Evolutionary conservation across 1,140 invertebrate genomes (phyloP).

Genomic region (Anastrepha ludens): DNA sequence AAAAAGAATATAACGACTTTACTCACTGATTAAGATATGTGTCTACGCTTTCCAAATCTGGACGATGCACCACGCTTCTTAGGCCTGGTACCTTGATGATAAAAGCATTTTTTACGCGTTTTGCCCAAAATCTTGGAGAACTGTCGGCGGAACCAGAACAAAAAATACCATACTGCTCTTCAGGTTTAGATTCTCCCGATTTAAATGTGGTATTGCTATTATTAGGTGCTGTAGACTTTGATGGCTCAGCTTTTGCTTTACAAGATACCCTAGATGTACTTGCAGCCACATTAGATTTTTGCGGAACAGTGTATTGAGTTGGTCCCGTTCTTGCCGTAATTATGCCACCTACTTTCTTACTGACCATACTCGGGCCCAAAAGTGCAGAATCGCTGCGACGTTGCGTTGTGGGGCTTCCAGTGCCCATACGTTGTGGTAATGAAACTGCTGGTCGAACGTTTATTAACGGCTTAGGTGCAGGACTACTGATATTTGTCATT

Average conservation of each 20-base stretch:
- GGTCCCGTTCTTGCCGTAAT: neutral
- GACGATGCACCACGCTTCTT: neutral
- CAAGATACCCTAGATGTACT: neutral
- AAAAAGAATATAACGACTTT: neutral
- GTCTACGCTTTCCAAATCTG: slow-evolving; percentile 16
- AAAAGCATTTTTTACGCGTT: slow-evolving; percentile 29
- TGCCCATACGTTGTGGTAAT: slow-evolving; percentile 20
- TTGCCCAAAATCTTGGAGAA: slow-evolving; percentile 44
- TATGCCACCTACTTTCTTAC: neutral
- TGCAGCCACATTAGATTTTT: neutral
- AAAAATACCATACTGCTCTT: slow-evolving; percentile 44
- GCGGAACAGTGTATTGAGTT: neutral
- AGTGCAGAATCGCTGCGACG: neutral
- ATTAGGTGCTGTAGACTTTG: neutral
- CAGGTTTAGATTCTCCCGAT: neutral
- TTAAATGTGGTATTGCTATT: neutral
- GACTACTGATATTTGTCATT: neutral
- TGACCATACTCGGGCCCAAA: neutral
- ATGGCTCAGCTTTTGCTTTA: neutral
- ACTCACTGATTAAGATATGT: slow-evolving; percentile 54
- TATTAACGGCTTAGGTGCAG: slow-evolving; percentile 19
- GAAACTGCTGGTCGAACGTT: slow-evolving; percentile 12
- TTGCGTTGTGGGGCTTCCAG: neutral
- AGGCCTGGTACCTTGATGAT: slow-evolving; percentile 45
- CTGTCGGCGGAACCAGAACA: neutral